Conservation (phyloP, 2,113 vertebrate genomes). For the Zosterops pallidus region DNA sequence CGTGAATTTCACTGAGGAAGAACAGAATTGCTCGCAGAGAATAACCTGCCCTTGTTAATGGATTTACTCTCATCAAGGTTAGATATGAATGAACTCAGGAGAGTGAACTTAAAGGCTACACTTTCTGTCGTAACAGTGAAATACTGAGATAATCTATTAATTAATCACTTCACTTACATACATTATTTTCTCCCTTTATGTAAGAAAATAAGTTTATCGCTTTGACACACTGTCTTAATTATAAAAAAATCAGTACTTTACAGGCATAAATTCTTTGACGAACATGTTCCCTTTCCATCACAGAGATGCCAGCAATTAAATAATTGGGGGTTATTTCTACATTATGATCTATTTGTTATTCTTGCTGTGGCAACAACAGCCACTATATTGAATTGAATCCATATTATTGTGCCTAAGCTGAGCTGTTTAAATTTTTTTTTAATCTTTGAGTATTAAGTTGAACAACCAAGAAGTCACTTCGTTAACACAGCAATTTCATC, state of each 20-base stretch:
- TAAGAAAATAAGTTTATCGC: background rate
- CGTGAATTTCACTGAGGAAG: slow-evolving; percentile 41
- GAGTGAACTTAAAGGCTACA: background rate
- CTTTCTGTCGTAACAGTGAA: background rate
- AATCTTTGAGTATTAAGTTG: background rate
- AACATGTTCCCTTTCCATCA: background rate
- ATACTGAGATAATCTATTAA: background rate
- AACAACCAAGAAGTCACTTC: background rate
- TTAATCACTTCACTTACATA: background rate
- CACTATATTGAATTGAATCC: background rate
- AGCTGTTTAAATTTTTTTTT: background rate
- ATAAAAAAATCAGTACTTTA: background rate
- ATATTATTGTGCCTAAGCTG: background rate
- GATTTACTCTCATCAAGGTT: background rate
- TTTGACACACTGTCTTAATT: background rate
- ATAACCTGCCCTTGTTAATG: background rate
- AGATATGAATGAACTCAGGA: background rate
- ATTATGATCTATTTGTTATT: background rate
- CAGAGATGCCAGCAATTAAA: background rate
- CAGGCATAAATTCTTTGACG: background rate
- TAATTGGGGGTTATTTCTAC: background rate
- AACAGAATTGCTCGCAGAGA: background rate
- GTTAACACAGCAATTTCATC: background rate
- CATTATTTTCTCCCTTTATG: background rate
- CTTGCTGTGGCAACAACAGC: background rate